Evolutionary conservation across 2,113 vertebrate species (phyloP).

Genomic region (Dicerorhinus sumatrensis): DNA sequence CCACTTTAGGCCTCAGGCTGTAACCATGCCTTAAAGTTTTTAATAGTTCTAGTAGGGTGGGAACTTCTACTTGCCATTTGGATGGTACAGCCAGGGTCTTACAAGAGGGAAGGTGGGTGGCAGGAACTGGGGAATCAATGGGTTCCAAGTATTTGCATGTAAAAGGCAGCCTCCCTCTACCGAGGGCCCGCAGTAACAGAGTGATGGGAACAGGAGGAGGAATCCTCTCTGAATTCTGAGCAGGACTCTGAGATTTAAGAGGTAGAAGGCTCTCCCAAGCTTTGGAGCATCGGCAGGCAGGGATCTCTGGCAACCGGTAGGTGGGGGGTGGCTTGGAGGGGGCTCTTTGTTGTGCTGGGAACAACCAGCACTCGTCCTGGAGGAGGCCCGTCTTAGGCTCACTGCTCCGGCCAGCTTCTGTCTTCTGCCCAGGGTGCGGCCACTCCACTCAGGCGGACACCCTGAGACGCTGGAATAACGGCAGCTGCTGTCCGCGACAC

Average conservation of each 20-base stretch:
- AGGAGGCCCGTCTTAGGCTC: not conserved
- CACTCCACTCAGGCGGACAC: not conserved
- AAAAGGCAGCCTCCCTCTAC: slow-evolving; percentile 72
- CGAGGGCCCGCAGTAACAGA: not conserved
- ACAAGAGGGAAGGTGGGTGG: slow-evolving; percentile 15
- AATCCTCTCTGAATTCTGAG: slow-evolving; percentile 57
- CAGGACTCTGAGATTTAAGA: slow-evolving; percentile 59
- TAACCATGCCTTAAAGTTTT: not conserved
- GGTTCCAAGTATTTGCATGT: slow-evolving; percentile 71
- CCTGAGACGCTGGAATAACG: not conserved
- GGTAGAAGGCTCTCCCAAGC: not conserved
- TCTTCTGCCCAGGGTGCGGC: not conserved
- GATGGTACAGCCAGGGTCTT: slow-evolving; percentile 16
- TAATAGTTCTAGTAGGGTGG: slow-evolving; percentile 6
- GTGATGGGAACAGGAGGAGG: slow-evolving; percentile 49
- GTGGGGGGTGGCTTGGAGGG: not conserved
- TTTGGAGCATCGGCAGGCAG: not conserved
- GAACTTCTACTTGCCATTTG: slow-evolving; percentile 51
- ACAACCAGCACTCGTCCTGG: not conserved
- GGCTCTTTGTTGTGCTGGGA: slow-evolving; percentile 32
- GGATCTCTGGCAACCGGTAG: not conserved
- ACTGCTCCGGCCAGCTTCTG: not conserved
- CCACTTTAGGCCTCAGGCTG: not conserved
- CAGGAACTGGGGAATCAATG: slow-evolving; percentile 68
- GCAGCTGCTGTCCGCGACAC: not conserved